These are phyloP conservation scores for Parauchenoglanis ngamensis DNA, from an alignment of 2,797 vertebrate genomes.

Conservation along the genomic window DNA sequence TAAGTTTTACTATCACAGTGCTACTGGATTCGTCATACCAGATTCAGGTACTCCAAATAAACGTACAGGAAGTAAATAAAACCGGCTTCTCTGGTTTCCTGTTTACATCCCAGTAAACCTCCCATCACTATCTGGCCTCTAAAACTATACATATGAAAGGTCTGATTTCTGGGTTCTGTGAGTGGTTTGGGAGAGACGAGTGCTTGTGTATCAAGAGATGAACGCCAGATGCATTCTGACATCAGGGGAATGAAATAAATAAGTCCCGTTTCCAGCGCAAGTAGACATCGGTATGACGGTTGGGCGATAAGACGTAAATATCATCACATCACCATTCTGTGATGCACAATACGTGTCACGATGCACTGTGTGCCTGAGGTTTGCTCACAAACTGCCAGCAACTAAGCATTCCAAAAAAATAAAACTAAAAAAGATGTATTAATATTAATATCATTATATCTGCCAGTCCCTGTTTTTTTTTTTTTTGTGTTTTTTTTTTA, in stretches of 20 bases:
- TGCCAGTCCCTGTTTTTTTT: background rate
- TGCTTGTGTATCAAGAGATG: background rate
- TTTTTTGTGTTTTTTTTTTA: background rate
- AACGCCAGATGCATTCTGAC: background rate
- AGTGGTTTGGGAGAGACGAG: background rate
- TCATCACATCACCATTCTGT: background rate
- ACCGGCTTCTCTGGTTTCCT: background rate
- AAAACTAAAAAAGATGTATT: background rate
- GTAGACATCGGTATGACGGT: background rate
- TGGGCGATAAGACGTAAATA: background rate
- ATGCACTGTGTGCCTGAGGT: background rate
- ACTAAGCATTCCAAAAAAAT: no score
- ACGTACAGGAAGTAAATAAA: background rate
- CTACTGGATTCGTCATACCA: background rate
- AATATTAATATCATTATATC: background rate
- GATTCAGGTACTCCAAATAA: background rate
- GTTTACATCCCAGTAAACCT: slow-evolving; percentile 5
- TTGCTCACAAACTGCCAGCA: background rate
- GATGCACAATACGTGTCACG: background rate
- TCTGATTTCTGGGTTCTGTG: background rate
- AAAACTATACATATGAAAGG: background rate
- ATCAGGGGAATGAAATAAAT: no score
- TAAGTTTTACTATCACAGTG: background rate
- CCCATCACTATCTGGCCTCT: background rate
- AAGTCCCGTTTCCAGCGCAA: no score